Conservation (phyloP, 2,888 invertebrate genomes). For the Ischnus inquisitorius region DNA sequence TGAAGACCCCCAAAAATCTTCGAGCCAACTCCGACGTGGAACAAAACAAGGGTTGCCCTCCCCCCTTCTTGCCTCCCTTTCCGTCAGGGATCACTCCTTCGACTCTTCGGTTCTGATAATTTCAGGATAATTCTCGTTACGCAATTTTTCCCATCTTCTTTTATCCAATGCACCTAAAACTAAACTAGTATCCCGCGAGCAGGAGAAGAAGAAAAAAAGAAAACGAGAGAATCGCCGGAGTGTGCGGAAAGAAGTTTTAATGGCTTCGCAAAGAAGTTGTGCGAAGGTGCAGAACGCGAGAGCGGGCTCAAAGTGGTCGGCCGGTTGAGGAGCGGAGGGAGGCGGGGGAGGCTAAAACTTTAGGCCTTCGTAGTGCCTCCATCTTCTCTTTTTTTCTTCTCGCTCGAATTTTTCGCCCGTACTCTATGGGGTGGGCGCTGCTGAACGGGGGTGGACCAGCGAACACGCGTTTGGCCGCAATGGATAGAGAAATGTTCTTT, state of each 20-base stretch:
- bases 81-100: conserved; percentile 54
- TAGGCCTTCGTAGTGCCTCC: conserved; percentile 49
- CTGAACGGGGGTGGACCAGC: neutral
- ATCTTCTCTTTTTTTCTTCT: conserved; percentile 42
- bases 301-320: conserved; percentile 61
- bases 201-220: conserved; percentile 21
- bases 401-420: conserved; percentile 30
- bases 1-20: conserved; percentile 14
- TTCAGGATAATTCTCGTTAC: conserved; percentile 54
- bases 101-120: conserved; percentile 48
- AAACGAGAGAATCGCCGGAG: conserved; percentile 45
- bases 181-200: conserved; percentile 35
- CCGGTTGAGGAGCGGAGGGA: conserved; percentile 2
- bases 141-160: conserved; percentile 40
- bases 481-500: conserved; percentile 48
- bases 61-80: neutral
- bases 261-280: conserved; percentile 70
- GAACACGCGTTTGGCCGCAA: conserved; percentile 14
- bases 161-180: conserved; percentile 40
- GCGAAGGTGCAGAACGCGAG: conserved; percentile 72
- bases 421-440: conserved; percentile 17
- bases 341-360: conserved; percentile 50
- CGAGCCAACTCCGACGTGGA: conserved; percentile 23
- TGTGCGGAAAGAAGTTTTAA: conserved; percentile 64
- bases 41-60: conserved; percentile 35